A percentile compares a stretch with the other conserved stretches of the same genome.
Evolutionary conservation across 1,140 invertebrate species (phyloP).

Genomic region (Calosoma granatense): DNA sequence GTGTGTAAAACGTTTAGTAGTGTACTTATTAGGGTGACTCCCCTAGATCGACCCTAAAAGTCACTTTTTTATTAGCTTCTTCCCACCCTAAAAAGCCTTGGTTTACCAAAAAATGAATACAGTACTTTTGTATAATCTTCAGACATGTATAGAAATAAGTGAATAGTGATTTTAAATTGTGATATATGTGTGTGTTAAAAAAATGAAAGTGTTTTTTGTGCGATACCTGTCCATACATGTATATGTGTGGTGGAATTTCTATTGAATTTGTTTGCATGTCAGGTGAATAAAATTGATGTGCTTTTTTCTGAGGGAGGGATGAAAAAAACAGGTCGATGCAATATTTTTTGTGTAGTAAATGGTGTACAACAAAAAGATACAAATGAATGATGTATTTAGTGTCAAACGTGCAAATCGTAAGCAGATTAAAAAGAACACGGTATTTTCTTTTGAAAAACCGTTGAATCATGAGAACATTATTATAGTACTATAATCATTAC

Average conservation of each 20-base stretch:
- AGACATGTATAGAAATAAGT: background rate
- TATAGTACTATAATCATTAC: too few relatives aligned
- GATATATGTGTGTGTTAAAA: background rate
- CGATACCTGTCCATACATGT: background rate
- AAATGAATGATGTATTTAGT: too few relatives aligned
- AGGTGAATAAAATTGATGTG: constrained; percentile 4
- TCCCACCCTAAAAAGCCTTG: background rate
- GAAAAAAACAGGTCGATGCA: too few relatives aligned
- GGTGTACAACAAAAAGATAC: too few relatives aligned
- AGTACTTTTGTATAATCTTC: background rate
- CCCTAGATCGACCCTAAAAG: background rate
- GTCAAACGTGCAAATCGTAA: too few relatives aligned
- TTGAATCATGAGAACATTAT: too few relatives aligned
- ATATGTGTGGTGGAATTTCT: background rate
- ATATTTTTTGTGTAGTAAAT: too few relatives aligned
- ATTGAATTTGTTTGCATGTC: background rate
- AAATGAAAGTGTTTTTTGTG: constrained; percentile 7
- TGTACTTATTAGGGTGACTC: constrained; percentile 1
- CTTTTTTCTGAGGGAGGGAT: too few relatives aligned
- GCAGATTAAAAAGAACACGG: too few relatives aligned
- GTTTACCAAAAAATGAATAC: background rate
- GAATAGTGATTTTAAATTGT: background rate
- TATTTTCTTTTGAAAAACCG: too few relatives aligned
- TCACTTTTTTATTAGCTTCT: background rate
- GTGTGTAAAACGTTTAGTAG: constrained; percentile 10